Evolutionary conservation across 2,113 vertebrate species (phyloP), one percentile per base, ranked within the genome.

Genomic region (Fregetta grallaria): DNA sequence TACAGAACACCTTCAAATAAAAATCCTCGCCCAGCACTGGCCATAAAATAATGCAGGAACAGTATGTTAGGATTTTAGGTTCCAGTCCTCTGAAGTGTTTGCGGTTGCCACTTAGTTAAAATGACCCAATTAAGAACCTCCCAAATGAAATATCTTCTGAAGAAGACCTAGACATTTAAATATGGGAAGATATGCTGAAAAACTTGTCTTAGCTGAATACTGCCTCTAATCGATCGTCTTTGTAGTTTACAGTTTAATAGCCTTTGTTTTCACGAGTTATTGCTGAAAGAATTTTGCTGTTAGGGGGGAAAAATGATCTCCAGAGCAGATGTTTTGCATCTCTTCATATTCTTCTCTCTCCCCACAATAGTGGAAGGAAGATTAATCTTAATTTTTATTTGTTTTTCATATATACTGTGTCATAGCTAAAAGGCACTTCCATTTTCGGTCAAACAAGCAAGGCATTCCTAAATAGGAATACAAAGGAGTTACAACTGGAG

Each of bases 381-480:
- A 97, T 97, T 96, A 93, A 96, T 97, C 93, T 95, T 96, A 96
- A 95, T 98, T 97, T 97, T 96, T 97, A 96, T 97, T 96, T 97
- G 91, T 97, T 97, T 97, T 96, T 97, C 86, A 80, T 96, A 96
- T 97, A 97, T 95, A 97, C 95, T 97, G 90, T 97, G 96, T 97
- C 95, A 79, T 79, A 95, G 97, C 95, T 91, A 97, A 97, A 96
- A 96, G 82, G 92, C 97, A 94, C 94, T 97, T 97, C 97, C 97
- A 97, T 97, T 97, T 98, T 97, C 96, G 97, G 97, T 97, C 96
- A 97, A 97, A 98, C 96, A 97, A 97, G 96, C 94, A 94, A 95
- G 87, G 94, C 96, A 96, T 97, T 97, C 97, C 97, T 97, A 97
- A 97, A 97, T 98, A 98, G 97, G 97, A 97, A 97, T 97, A 98